Conservation (phyloP, 2,113 vertebrate genomes). For the Galbula dea region DNA sequence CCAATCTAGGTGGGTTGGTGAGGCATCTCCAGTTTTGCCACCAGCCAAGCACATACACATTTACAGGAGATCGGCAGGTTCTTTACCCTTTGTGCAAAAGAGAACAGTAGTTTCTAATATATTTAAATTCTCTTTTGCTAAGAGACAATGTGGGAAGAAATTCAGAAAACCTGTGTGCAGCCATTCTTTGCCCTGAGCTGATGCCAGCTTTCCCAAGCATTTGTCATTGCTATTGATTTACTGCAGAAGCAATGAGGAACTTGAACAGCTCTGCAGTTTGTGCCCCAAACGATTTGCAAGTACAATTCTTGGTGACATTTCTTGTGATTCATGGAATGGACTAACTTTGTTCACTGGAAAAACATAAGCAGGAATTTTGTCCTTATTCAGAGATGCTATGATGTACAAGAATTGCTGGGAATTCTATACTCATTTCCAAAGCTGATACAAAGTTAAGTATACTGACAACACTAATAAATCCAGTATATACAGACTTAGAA, state of each 20-base stretch:
- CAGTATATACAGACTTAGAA: neutral
- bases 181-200: neutral
- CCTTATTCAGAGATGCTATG: neutral
- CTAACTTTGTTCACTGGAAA: neutral
- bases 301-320: neutral
- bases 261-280: neutral
- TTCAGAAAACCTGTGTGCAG: neutral
- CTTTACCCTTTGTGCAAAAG: neutral
- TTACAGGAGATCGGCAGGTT: neutral
- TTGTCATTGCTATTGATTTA: neutral
- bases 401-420: neutral
- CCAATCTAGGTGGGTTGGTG: neutral
- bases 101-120: neutral
- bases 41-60: neutral
- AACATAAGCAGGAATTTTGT: neutral
- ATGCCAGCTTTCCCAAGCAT: neutral
- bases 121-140: neutral
- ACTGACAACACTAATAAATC: neutral
- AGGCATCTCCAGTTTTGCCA: neutral
- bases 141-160: neutral
- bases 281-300: neutral
- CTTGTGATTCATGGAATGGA: neutral
- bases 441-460: neutral
- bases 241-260: neutral
- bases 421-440: neutral